Evolutionary conservation across 1,140 invertebrate genomes (phyloP).

Genomic region (Aphidius ervi): DNA sequence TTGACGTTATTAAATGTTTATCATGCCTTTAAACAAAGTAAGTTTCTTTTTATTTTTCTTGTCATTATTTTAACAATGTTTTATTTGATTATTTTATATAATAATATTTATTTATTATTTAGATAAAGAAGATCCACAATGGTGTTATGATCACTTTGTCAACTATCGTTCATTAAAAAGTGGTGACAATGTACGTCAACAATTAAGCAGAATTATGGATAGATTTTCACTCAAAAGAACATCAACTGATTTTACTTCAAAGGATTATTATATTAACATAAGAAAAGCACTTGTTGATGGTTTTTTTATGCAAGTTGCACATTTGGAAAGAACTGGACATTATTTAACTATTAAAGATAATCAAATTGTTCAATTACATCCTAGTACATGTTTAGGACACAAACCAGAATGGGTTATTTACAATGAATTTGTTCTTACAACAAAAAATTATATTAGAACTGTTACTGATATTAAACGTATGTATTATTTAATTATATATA

Average conservation of each 20-base stretch:
- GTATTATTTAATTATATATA: too few species aligned
- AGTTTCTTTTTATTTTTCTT: slow-evolving; percentile 53
- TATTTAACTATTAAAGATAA: slow-evolving; percentile 99
- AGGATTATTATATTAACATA: slow-evolving; percentile 99
- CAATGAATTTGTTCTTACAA: slow-evolving; percentile 99
- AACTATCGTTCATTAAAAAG: slow-evolving; percentile 97
- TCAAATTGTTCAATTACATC: slow-evolving; percentile 97
- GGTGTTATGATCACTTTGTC: slow-evolving; percentile 99
- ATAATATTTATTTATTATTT: slow-evolving; percentile 15
- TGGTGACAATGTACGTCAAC: slow-evolving; percentile 80
- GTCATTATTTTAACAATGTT: neutral
- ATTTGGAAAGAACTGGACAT: slow-evolving; percentile 91
- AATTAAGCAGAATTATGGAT: slow-evolving; percentile 83
- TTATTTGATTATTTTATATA: slow-evolving; percentile 11
- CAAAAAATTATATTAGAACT: slow-evolving; percentile 98
- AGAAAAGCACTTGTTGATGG: slow-evolving; percentile 96
- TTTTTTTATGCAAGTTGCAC: slow-evolving; percentile 99
- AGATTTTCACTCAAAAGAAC: slow-evolving; percentile 89
- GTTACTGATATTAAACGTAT: slow-evolving; percentile 98
- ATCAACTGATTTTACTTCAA: slow-evolving; percentile 97
- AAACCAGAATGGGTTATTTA: slow-evolving; percentile 99
- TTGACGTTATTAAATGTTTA: slow-evolving; percentile 92
- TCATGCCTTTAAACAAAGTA: slow-evolving; percentile 99
- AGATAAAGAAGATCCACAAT: slow-evolving; percentile 87
- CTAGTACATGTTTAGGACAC: slow-evolving; percentile 97